Conservation (phyloP, 2,797 vertebrate species). For the Gorsachius magnificus region DNA sequence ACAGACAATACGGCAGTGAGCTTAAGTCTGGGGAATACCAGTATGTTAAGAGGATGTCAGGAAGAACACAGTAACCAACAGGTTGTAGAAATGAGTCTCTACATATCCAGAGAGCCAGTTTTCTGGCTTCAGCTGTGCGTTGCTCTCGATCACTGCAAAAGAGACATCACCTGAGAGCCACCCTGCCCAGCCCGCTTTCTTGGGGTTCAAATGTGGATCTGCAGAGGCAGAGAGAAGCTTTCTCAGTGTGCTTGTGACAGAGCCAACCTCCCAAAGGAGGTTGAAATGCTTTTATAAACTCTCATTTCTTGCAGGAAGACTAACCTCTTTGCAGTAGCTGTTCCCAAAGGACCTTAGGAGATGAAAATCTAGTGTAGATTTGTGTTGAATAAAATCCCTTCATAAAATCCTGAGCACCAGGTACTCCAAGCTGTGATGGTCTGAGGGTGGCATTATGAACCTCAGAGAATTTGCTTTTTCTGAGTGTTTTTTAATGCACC, state of each 20-base stretch:
- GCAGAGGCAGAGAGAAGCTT: not conserved
- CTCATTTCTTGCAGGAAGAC: not conserved
- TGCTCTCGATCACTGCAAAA: not conserved
- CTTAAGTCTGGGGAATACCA: not conserved
- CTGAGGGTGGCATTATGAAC: not conserved
- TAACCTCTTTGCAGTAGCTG: not conserved
- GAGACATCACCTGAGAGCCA: not conserved
- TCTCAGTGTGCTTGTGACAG: not conserved
- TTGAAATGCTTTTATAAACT: not conserved
- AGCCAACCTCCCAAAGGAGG: not conserved
- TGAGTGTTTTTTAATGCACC: not conserved
- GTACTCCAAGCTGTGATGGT: not conserved
- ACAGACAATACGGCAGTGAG: rapidly evolving
- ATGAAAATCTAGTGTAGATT: not conserved
- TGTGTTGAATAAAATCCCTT: not conserved
- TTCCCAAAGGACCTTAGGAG: not conserved
- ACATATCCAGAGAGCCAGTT: not conserved
- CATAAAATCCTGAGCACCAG: not conserved
- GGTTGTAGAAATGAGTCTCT: not conserved
- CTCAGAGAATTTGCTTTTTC: not conserved
- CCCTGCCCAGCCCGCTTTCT: not conserved
- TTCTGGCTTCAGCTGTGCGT: rapidly evolving
- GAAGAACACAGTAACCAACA: not conserved
- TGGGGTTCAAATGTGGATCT: not conserved
- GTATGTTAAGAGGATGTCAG: not conserved